These are phyloP conservation scores for Trachelus stipa DNA, from an alignment of 2,888 invertebrate genomes.

Conservation along the genomic window DNA sequence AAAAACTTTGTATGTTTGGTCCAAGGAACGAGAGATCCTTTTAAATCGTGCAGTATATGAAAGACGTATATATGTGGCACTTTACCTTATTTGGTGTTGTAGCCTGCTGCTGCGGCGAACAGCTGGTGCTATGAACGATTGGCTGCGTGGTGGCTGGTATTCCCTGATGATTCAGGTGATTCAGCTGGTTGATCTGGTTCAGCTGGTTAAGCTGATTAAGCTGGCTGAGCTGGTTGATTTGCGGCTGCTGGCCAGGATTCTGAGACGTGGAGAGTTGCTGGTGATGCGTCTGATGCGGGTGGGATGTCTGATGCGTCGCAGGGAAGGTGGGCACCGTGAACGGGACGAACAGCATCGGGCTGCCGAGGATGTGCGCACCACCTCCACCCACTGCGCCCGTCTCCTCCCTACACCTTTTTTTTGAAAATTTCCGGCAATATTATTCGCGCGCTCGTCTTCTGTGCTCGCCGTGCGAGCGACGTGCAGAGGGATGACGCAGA, in stretches of 20 bases:
- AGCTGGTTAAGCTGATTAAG: conserved; percentile 62
- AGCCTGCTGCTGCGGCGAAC: conserved; percentile 64
- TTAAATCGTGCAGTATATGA: too few species aligned
- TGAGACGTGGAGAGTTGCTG: conserved; percentile 59
- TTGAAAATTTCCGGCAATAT: conserved; percentile 8
- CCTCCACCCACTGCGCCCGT: conserved; percentile 66
- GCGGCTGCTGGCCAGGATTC: conserved; percentile 43
- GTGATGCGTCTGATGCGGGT: conserved; percentile 58
- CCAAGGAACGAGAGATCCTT: too few species aligned
- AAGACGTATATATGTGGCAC: not conserved
- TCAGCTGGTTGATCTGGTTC: conserved; percentile 39
- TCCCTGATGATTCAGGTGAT: conserved; percentile 32
- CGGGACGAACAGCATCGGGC: conserved; percentile 67
- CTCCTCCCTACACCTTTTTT: conserved; percentile 65
- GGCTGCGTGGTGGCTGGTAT: conserved; percentile 54
- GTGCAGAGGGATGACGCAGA: not conserved
- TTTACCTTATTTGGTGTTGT: conserved; percentile 64
- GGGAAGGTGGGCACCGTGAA: conserved; percentile 66
- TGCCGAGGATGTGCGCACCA: conserved; percentile 67
- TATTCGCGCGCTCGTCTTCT: conserved; percentile 4
- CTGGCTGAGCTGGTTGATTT: conserved; percentile 46
- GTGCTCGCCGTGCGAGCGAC: not conserved
- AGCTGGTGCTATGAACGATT: conserved; percentile 61
- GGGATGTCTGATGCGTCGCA: conserved; percentile 61
- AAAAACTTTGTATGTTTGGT: too few species aligned